A percentile compares a stretch with the other conserved stretches of the same genome.
These are phyloP conservation scores for Holothuria glaberrima DNA, from an alignment of 35 echinoderm and acorn worm species.

Conservation along the genomic window DNA sequence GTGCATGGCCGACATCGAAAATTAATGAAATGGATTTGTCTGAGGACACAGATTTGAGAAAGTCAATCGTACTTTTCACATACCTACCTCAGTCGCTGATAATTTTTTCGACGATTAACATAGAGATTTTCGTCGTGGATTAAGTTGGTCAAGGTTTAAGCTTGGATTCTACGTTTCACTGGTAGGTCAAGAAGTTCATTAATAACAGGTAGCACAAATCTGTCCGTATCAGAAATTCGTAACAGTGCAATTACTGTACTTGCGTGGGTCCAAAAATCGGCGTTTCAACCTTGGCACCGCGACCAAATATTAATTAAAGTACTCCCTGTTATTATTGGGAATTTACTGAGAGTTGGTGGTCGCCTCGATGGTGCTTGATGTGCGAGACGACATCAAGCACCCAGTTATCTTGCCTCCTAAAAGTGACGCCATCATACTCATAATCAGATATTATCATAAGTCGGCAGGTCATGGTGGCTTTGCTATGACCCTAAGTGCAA, in stretches of 20 bases:
- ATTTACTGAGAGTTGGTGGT: conserved; percentile 50
- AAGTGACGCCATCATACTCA: not conserved
- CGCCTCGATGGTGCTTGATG: conserved; percentile 43
- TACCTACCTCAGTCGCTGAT: not conserved
- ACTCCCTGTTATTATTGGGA: conserved; percentile 17
- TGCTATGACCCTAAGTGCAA: conserved; percentile 17
- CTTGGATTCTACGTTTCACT: conserved; percentile 19
- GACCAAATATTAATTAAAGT: conserved; percentile 53
- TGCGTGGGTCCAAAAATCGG: conserved; percentile 17
- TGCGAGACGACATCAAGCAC: conserved; percentile 27
- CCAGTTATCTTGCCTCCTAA: conserved; percentile 38
- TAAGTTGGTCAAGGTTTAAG: conserved; percentile 18
- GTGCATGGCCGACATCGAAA: not conserved
- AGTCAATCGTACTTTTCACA: not conserved
- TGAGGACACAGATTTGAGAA: not conserved
- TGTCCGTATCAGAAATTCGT: not conserved
- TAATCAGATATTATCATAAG: conserved; percentile 36
- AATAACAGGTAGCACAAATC: not conserved
- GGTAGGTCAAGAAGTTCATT: not conserved
- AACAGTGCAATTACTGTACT: not conserved
- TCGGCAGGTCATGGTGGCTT: conserved; percentile 19
- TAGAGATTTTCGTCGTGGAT: not conserved
- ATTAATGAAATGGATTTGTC: not conserved
- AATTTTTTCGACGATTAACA: not conserved
- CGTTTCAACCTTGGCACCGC: conserved; percentile 28